phyloP scores from a whole-genome alignment of 2,888 invertebrate species.

The Adineta ricciae region DNA sequence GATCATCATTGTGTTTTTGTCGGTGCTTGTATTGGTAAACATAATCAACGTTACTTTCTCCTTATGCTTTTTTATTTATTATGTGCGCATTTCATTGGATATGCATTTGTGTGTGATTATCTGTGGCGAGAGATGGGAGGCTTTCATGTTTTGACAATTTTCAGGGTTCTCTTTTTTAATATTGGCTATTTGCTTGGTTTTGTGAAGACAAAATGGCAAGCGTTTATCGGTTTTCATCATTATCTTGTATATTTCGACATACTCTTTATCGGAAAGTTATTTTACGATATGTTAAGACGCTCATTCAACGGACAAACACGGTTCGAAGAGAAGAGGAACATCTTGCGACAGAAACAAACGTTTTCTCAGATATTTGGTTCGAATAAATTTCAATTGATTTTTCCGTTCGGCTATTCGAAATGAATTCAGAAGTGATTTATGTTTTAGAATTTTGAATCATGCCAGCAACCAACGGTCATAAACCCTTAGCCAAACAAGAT shows the following conservation, averaged over 20 bases:
- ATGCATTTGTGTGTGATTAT: not conserved
- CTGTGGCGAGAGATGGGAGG: not conserved
- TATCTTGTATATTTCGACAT: constrained; percentile 4
- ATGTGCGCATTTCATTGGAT: constrained; percentile 13
- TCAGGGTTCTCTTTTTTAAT: not conserved
- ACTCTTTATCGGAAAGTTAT: not conserved
- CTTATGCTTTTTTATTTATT: not conserved
- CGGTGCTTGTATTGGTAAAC: constrained; percentile 7
- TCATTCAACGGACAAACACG: not conserved
- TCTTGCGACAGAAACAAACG: not conserved
- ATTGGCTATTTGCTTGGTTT: not conserved
- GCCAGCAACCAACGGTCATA: not conserved
- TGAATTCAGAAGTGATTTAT: not conserved
- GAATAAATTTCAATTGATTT: not conserved
- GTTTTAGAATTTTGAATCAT: not conserved
- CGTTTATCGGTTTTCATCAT: not conserved
- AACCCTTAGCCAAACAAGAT: not conserved
- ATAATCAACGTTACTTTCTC: not conserved
- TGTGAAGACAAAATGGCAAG: not conserved
- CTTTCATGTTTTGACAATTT: not conserved
- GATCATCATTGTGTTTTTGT: constrained; percentile 22
- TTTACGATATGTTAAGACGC: not conserved
- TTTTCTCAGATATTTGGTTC: not conserved
- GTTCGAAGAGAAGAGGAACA: not conserved
- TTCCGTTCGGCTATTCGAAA: not conserved